Conservation (phyloP, 2,113 vertebrate genomes). For the Ceyx margarethae region DNA sequence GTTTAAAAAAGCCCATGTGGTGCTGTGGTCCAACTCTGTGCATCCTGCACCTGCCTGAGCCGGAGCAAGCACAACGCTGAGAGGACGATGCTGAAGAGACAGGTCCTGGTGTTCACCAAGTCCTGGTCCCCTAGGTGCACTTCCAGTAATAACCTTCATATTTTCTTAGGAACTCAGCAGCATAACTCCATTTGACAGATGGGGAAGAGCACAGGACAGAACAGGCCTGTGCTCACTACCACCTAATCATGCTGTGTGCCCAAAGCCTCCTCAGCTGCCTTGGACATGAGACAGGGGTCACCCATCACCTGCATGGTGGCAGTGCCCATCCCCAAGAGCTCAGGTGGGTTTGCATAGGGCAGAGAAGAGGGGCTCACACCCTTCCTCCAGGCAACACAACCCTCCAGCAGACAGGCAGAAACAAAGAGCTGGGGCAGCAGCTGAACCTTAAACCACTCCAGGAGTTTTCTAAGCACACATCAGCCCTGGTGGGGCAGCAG, state of each 20-base stretch:
- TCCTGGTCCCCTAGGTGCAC: not conserved
- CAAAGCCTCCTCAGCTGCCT: not conserved
- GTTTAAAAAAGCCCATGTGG: fast-evolving
- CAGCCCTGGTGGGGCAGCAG: fast-evolving
- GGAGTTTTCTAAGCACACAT: not conserved
- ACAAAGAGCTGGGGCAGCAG: not conserved
- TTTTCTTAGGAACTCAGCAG: not conserved
- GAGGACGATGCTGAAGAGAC: fast-evolving
- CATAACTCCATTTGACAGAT: not conserved
- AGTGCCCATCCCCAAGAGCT: not conserved
- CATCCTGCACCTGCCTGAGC: not conserved
- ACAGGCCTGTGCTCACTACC: not conserved
- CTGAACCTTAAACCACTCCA: not conserved
- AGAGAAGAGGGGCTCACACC: fast-evolving
- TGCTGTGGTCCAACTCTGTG: not conserved
- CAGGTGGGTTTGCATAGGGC: fast-evolving
- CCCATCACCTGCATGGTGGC: not conserved
- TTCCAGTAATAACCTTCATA: not conserved
- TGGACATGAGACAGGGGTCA: not conserved
- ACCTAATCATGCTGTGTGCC: not conserved
- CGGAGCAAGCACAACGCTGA: fast-evolving
- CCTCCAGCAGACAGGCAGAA: not conserved
- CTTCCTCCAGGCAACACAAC: not conserved
- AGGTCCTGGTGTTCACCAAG: not conserved
- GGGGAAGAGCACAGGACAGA: not conserved